Conservation (phyloP, 2,113 vertebrate genomes). For the Crotalus viridis region DNA sequence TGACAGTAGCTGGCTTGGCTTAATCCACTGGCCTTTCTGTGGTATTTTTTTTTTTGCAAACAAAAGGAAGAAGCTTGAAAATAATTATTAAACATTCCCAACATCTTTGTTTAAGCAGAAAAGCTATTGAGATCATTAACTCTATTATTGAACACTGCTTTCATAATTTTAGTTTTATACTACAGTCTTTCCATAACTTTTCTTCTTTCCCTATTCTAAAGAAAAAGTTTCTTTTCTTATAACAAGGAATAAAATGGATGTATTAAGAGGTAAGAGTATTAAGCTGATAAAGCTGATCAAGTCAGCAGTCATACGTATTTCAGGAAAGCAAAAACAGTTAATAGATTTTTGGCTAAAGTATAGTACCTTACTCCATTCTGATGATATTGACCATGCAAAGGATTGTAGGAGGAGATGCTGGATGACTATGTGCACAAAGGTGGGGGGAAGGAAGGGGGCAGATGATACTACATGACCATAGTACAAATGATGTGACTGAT, state of each 20-base stretch:
- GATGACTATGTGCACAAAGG: not conserved
- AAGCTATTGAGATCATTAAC: not conserved
- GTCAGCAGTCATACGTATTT: not conserved
- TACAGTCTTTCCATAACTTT: not conserved
- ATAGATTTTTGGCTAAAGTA: not conserved
- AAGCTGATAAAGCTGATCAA: not conserved
- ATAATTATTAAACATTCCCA: not conserved
- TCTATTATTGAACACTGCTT: not conserved
- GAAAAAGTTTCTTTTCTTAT: not conserved
- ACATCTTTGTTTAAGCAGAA: not conserved
- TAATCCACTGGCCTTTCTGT: not conserved
- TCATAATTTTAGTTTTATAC: not conserved
- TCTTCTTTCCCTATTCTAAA: not conserved
- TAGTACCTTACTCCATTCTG: not conserved
- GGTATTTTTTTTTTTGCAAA: not conserved
- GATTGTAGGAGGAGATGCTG: not conserved
- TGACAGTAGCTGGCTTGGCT: not conserved
- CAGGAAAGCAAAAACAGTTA: not conserved
- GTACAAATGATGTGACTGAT: not conserved
- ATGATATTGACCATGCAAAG: not conserved
- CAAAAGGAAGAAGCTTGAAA: not conserved
- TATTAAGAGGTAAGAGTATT: not conserved
- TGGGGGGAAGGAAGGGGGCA: not conserved
- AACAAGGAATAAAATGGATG: not conserved
- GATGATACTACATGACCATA: not conserved